A percentile compares a stretch with the other conserved stretches of the same genome.
Conservation (phyloP, 2,113 vertebrate species). For the Zosterops borbonicus region DNA sequence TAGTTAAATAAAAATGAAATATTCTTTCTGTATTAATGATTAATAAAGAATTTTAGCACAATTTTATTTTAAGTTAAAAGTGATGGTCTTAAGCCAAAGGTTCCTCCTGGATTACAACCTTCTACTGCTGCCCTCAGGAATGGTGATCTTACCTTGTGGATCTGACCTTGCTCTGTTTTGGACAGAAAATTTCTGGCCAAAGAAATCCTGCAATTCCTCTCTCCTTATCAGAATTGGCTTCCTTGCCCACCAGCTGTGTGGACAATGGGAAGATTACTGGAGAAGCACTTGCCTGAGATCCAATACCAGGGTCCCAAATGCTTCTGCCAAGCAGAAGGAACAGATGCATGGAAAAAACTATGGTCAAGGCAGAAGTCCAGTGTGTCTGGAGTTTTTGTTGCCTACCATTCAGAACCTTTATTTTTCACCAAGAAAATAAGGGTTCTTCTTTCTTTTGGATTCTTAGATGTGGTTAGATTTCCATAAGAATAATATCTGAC, state of each 20-base stretch:
- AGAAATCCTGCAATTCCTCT: background rate
- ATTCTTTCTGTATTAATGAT: background rate
- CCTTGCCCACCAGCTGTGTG: background rate
- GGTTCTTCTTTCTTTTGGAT: background rate
- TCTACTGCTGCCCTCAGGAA: background rate
- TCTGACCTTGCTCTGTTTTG: background rate
- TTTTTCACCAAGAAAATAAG: background rate
- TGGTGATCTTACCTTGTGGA: fast-evolving
- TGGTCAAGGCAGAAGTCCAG: background rate
- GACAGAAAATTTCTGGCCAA: background rate
- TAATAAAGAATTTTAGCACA: background rate
- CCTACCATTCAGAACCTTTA: background rate
- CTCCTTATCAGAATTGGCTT: background rate
- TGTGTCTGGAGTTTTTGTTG: background rate
- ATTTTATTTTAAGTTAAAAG: background rate
- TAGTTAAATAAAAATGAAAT: background rate
- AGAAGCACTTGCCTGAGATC: background rate
- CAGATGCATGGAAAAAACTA: background rate
- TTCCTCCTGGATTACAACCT: background rate
- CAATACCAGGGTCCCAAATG: background rate
- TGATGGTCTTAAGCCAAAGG: background rate
- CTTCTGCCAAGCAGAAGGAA: background rate
- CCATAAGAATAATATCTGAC: background rate
- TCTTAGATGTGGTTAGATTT: background rate
- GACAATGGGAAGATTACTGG: background rate